Evolutionary conservation across 2,888 invertebrate species (phyloP), one percentile per base, ranked within the genome.

Genomic region (Lycocerus yunnanus): DNA sequence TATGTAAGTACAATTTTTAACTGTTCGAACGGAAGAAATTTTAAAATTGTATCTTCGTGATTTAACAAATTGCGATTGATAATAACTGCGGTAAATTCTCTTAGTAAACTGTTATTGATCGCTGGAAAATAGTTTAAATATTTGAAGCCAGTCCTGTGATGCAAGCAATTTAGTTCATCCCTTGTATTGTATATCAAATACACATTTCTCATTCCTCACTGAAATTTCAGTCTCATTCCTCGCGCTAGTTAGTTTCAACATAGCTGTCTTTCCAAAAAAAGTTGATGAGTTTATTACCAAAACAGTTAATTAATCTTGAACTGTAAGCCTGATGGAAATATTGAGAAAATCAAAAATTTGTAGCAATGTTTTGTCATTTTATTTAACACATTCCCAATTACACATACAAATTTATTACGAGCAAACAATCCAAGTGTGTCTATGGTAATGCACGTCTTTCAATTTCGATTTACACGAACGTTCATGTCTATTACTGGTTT

Each of bases 401-500:
- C n/a, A n/a, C 43, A n/a, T 43, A 13, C n/a, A 63, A 63, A 63
- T 63, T 18, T 63, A 63, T 63, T 18, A 6, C 20, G 18, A 63
- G n/a, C 18, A 18, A 63, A 63, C 61, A 63, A 63, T 63, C n/a
- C 61, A 13, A 63, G 60, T 60, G n/a, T 18, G 61, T 15, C 8
- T 18, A 63, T 63, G 61, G 16, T 63, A 63, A 63, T 63, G 61
- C 61, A 63, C n/a, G 61, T 63, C 61, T 63, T 63, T 63, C 61
- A 63, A 63, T 63, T 20, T 66, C 27, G 24, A 66, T 66, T 66
- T 66, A 24, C 66, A 66, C 66, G 21, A 24, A 66, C 61, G 61
- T 18, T 63, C 61, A 63, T 18, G 18, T 63, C 61, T 66, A 66
- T 27, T 66, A 24, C 72, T 72, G 61, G 74, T 68, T 71, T 71